Evolutionary conservation across 2,797 vertebrate genomes (phyloP), one percentile per base, ranked within the genome.

Genomic region (Hipposideros larvatus): DNA sequence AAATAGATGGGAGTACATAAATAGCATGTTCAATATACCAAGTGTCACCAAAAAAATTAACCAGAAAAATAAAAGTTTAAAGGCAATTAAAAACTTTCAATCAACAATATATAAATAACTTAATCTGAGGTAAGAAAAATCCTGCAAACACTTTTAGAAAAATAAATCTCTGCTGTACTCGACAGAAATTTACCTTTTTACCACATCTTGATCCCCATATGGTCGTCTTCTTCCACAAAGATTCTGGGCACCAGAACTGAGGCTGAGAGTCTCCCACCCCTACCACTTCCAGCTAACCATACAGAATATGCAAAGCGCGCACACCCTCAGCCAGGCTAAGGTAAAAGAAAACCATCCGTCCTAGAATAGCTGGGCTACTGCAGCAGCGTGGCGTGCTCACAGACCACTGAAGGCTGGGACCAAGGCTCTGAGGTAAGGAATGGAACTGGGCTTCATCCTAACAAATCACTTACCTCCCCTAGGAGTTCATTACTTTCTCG

Each of bases 91-190:
- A 98, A 98, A 11, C 2, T 95, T 96, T 98, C 96, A 97, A 97
- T 96, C 97, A 98, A 98, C 87, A 92, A 98, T 98, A 98, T 94
- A 96, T 95, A 99, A 98, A 98, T 99, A 99, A 98, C 95, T 98
- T 98, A 98, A 98, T 98, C 90, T 98, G 97, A 98, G 98, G 98
- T 98, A 97, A 16, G 98, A 96, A 94, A 96, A 93, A 77, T 96
- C 57, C 75, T 93, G 48, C 18, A 59, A 82, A 95, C 48, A 90
- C 34, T 79, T 97, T 97, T 97, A 98, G 98, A 98, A 98, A 98
- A 98, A 98, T 98, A 98, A 98, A 98, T 91, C 92, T 98, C 98
- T 98, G 97, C 96, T 97, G 96, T 87, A 97, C 96, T 98, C 88
- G 97, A 98, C 98, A 98, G 97, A 98, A 97, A 96, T 95, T 96